Evolutionary conservation across 2,113 vertebrate species (phyloP).

Genomic region (Butorides virescens): DNA sequence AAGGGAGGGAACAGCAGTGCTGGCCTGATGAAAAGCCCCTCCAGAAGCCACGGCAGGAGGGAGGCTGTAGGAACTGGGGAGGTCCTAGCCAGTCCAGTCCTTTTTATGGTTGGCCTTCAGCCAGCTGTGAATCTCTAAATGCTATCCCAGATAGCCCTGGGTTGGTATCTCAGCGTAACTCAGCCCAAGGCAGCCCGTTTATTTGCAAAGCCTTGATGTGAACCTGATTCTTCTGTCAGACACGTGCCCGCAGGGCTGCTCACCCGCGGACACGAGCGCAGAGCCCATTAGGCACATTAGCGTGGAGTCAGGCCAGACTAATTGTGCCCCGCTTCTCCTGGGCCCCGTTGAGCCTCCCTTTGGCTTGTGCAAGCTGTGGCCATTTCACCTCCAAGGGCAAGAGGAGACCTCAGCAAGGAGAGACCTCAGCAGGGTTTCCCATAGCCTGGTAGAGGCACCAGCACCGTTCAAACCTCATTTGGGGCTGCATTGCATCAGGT

Average conservation of each 20-base stretch:
- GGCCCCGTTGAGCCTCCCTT: not conserved
- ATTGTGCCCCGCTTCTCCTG: not conserved
- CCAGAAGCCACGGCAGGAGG: accelerated
- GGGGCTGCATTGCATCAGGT: not conserved
- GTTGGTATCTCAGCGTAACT: not conserved
- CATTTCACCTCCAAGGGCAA: not conserved
- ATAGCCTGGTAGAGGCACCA: not conserved
- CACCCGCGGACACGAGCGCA: accelerated
- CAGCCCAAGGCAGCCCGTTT: not conserved
- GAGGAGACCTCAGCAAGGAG: not conserved
- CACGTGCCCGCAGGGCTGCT: not conserved
- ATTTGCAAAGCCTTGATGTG: not conserved
- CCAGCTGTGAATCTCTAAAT: not conserved
- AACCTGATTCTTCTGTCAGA: not conserved
- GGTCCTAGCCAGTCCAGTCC: not conserved
- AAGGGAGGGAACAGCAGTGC: not conserved
- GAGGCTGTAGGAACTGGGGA: not conserved
- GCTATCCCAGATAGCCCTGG: not conserved
- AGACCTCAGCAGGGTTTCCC: not conserved
- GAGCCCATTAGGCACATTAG: not conserved
- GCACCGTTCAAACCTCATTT: accelerated
- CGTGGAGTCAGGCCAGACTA: not conserved
- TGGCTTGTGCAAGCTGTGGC: not conserved
- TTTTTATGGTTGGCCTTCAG: not conserved
- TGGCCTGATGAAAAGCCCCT: not conserved